Evolutionary conservation across 1,140 invertebrate genomes (phyloP), one percentile per base, ranked within the genome.

Genomic region (Formica exsecta): DNA sequence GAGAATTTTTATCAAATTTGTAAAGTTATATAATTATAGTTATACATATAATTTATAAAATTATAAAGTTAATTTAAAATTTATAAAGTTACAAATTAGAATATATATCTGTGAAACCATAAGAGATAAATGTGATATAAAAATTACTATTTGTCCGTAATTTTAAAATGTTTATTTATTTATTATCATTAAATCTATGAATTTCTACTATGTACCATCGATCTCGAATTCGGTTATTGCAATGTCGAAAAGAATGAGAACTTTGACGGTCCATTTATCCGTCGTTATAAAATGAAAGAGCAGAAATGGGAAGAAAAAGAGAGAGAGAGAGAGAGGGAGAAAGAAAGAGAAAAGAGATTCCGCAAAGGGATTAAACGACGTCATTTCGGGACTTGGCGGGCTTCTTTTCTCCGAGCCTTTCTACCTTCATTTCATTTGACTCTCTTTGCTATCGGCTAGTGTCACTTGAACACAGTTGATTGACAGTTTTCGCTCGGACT

Each of bases 241-340:
- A 19, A 1, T 13, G n/a, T 3, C 16, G 19, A 57, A 57, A 77
- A 77, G 65, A 89, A 74, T 44, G 38, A 51, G 25, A 70, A 66
- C 62, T 77, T 51, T 48, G 73, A 75, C 79, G 73, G 57, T 74
- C 59, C 79, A 89, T 91, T 90, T 90, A 83, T 87, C 64, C 59
- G 51, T 70, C 73, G 64, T 86, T 89, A 76, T 83, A 71, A 81
- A 75, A 76, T 54, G 68, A 65, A 41, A 36, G 64, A 68, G 19
- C 16, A 44, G 38, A 38, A 36, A 59, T 25, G 51, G 9, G 11
- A 3, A 61, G 32, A 19, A 8, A 68, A n/a, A 77, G 22, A 16
- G 25, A 25, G 38, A 3, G 0, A 44, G 13, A 59, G 44, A 19
- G 13, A 73, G 29, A 77, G n/a, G 13, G 32, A 22, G 44, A 8